Conservation (phyloP, 2,888 invertebrate genomes). For the Oxystoma pomonae region DNA sequence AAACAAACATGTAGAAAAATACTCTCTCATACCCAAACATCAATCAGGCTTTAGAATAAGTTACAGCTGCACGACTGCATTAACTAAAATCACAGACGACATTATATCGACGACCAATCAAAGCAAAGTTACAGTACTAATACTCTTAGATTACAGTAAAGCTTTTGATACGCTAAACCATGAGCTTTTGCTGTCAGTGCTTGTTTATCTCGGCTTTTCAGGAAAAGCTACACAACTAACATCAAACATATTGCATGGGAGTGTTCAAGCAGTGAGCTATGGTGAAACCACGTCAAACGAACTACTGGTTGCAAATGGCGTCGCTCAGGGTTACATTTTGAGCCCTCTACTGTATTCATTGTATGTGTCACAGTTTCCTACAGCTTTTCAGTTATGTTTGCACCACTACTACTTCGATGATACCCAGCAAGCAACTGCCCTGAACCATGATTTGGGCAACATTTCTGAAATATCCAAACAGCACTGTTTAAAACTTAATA, state of each 20-base stretch:
- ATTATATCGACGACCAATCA: constrained; percentile 27
- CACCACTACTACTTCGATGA: constrained; percentile 6
- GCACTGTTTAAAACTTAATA: constrained; percentile 1
- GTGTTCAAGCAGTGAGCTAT: neutral
- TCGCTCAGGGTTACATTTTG: constrained; percentile 10
- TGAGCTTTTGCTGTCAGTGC: constrained; percentile 22
- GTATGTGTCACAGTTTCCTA: constrained; percentile 8
- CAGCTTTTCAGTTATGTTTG: neutral
- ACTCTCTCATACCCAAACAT: constrained; percentile 25
- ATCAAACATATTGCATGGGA: neutral
- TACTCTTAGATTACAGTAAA: constrained; percentile 32
- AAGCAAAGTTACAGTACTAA: constrained; percentile 24
- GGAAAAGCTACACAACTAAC: neutral
- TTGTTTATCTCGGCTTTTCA: constrained; percentile 6
- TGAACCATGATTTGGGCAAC: neutral
- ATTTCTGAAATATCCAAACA: neutral
- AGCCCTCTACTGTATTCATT: constrained; percentile 4
- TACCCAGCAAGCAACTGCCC: neutral
- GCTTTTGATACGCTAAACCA: constrained; percentile 34
- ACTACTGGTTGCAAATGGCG: constrained; percentile 1
- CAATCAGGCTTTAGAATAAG: constrained; percentile 33
- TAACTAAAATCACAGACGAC: constrained; percentile 30
- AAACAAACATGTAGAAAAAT: constrained; percentile 19
- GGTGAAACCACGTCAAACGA: constrained; percentile 1
- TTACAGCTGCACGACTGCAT: constrained; percentile 31